Evolutionary conservation across 2,888 invertebrate genomes (phyloP).

Genomic region (Hyposoter didymator): DNA sequence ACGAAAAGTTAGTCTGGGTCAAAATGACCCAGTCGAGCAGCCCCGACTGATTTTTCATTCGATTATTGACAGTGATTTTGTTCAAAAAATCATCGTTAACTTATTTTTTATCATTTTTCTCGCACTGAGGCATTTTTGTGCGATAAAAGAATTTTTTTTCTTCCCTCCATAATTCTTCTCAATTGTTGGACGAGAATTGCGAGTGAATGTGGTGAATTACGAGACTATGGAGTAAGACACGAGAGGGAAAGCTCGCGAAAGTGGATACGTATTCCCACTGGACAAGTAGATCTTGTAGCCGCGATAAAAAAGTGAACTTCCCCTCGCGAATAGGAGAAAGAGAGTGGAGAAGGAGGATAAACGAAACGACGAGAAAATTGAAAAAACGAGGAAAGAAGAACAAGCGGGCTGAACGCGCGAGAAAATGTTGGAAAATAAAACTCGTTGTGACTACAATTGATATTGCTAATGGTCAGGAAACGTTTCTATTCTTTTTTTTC

Average conservation of each 20-base stretch:
- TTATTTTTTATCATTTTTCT: background rate
- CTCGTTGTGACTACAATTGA: background rate
- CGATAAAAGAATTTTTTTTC: background rate
- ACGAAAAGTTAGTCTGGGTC: background rate
- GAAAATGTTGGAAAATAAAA: constrained; percentile 2
- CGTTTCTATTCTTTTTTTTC: background rate
- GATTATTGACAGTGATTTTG: background rate
- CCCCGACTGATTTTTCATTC: no score
- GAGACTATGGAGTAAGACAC: constrained; percentile 1
- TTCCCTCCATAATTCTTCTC: background rate
- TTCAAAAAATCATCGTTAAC: background rate
- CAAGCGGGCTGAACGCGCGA: background rate
- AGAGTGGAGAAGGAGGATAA: background rate
- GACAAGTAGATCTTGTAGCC: constrained; percentile 7
- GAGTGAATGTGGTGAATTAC: constrained; percentile 4
- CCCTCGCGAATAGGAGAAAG: background rate
- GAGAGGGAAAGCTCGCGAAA: background rate
- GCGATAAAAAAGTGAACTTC: background rate
- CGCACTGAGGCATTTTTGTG: background rate
- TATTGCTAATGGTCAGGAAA: background rate
- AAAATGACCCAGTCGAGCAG: background rate
- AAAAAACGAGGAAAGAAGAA: background rate
- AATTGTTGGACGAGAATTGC: background rate
- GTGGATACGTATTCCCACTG: constrained; percentile 7
- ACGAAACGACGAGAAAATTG: background rate